phyloP scores from a whole-genome alignment of 2,113 vertebrate genomes.

The Lucifuga dentata region DNA sequence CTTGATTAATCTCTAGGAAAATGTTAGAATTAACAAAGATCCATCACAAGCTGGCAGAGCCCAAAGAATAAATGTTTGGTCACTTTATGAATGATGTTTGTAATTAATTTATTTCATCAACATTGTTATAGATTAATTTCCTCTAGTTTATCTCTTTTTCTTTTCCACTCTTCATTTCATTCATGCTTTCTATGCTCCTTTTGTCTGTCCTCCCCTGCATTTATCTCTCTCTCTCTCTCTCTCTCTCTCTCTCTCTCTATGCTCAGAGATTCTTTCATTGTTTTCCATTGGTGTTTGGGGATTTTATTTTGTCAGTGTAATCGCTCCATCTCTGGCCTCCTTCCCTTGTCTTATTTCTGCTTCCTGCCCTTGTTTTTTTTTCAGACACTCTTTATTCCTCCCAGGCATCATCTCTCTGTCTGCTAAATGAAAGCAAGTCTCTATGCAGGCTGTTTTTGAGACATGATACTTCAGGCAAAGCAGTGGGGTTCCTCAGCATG shows the following conservation, averaged over 20 bases:
- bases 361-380: conserved; percentile 3
- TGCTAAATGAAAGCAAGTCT: conserved; percentile 50
- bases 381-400: conserved; percentile 34
- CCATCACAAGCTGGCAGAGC: no score
- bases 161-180: background rate
- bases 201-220: background rate
- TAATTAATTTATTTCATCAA: no score
- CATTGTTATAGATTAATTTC: background rate
- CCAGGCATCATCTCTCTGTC: conserved; percentile 28
- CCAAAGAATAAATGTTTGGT: no score
- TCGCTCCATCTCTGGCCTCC: conserved; percentile 37
- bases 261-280: conserved; percentile 17
- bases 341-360: conserved; percentile 15
- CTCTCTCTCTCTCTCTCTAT: background rate
- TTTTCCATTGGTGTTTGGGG: conserved; percentile 29
- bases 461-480: conserved; percentile 51
- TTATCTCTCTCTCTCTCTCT: background rate
- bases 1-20: no score
- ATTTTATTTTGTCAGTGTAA: conserved; percentile 32
- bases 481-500: conserved; percentile 55
- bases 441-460: conserved; percentile 34
- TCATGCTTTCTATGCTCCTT: conserved; percentile 1
- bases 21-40: no score
- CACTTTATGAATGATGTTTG: no score
- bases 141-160: background rate